These are phyloP conservation scores for Hipposideros larvatus DNA, from an alignment of 2,797 vertebrate genomes.

Conservation along the genomic window DNA sequence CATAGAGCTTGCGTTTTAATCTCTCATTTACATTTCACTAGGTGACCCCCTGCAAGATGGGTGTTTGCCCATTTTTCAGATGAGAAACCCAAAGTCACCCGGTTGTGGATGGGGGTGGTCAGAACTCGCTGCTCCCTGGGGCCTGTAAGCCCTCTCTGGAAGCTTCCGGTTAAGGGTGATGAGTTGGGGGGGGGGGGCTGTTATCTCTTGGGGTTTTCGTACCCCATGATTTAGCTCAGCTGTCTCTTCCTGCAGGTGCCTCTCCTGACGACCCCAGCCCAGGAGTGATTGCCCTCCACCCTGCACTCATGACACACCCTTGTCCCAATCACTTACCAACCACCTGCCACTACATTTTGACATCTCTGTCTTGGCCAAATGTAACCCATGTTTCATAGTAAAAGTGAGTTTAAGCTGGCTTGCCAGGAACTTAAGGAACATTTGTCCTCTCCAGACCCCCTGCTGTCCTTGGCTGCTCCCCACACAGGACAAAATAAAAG, in stretches of 20 bases:
- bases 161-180: not conserved
- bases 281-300: not conserved
- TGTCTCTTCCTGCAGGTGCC: constrained; percentile 76
- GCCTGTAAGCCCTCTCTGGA: constrained; percentile 9
- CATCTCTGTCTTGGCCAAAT: not conserved
- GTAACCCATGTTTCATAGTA: constrained; percentile 1
- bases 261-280: not conserved
- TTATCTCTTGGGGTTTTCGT: not conserved
- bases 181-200: not conserved
- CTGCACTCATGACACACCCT: not conserved
- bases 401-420: not conserved
- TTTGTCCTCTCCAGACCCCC: not conserved
- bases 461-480: not conserved
- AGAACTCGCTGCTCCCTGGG: not conserved
- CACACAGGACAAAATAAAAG: not conserved
- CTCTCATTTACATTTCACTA: constrained; percentile 20
- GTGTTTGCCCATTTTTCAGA: not conserved
- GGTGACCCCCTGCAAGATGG: not conserved
- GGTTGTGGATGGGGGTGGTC: not conserved
- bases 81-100: not conserved
- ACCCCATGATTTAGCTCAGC: not conserved
- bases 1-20: not conserved
- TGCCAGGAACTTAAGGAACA: not conserved
- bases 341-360: not conserved
- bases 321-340: not conserved